Base-by-base conservation (phyloP, 2,888 invertebrate genomes). In the Deilephila elpenor region DNA sequence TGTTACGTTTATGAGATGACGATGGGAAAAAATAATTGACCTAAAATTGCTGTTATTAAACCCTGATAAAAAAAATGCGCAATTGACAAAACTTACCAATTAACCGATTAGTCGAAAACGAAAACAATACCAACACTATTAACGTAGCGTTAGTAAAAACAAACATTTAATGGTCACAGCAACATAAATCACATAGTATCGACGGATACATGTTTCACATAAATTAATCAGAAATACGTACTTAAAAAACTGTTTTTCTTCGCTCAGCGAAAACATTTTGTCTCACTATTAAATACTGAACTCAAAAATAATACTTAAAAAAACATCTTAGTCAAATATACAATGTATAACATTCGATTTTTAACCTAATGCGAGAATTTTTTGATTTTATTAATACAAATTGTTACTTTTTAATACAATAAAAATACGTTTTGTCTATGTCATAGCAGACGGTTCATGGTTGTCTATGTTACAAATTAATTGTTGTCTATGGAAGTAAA, bases 151-250 rank as follows among this genome's bases (percentile, higher is more conserved):
- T 62, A 62, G 70, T 70, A 20, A 29, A 67, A 59, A 60, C 70
- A 53, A 73, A 76, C 74, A 86, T 82, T 88, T 77, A 87, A 85
- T 74, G 78, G 90, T 93, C 93, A 94, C 93, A 94, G 93, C 93
- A 92, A 92, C 87, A 86, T 84, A 91, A 73, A 94, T 93, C 93
- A 94, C 93, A 89, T 71, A 53, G 87, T 90, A 93, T 79, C 83
- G 80, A 85, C 83, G 81, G 82, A 86, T 74, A 74, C 70, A 51
- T 85, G 84, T 79, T 80, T 82, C 82, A 82, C 74, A 84, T 86
- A 81, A 25, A 67, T 67, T 17, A 44, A 64, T 64, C 64, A 74
- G 79, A 82, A 81, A 80, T 80, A 84, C 79, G 78, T 83, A 86
- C 84, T 81, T 83, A 84, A 88, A 84, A 85, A 84, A 79, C 77